Evolutionary conservation across 2,888 invertebrate genomes (phyloP), one percentile per base, ranked within the genome.

Genomic region (Hirtodrosophila trivittata): DNA sequence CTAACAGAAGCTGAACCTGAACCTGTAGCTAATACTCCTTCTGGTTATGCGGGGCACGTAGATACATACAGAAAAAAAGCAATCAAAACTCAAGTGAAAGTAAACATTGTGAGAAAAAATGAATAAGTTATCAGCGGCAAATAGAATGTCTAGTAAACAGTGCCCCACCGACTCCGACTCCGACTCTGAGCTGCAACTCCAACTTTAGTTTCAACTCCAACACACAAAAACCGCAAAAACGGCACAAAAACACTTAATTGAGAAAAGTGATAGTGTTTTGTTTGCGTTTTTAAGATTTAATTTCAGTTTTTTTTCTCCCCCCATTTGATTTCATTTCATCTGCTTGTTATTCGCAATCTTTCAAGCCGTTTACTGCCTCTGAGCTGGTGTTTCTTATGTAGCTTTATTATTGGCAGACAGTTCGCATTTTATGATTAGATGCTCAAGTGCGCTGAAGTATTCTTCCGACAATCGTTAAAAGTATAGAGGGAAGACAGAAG

Each of bases 191-290:
- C 51, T 28, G 9, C 39, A 39, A 10, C 42, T 32, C n/a, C 46
- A 51, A 33, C 33, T 33, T n/a, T 42, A 49, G 25, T 42, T 41
- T 30, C 33, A 35, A 26, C 47, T 21, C 6, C 33, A 43, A 25
- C 55, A 42, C 14, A 28, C 56, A 46, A 10, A 47, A 35, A 56
- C 32, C 39, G 18, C 43, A 47, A 41, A 62, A 28, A 55, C 2
- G 49, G 43, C 16, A 54, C 57, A 65, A 69, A 69, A 58, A 65
- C 55, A 66, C 55, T 82, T 70, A 78, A 83, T 86, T 83, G 83
- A 55, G 86, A 74, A 81, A 86, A 86, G 80, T 86, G 86, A 85
- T 83, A 81, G 81, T 81, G 81, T 65, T 85, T 74, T 69, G 45
- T 57, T 57, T 54, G 59, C 9, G 33, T 62, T 62, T 55, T 52